Base-by-base conservation (phyloP, 2,888 invertebrate species). In the Thysanoteuthis rhombus region DNA sequence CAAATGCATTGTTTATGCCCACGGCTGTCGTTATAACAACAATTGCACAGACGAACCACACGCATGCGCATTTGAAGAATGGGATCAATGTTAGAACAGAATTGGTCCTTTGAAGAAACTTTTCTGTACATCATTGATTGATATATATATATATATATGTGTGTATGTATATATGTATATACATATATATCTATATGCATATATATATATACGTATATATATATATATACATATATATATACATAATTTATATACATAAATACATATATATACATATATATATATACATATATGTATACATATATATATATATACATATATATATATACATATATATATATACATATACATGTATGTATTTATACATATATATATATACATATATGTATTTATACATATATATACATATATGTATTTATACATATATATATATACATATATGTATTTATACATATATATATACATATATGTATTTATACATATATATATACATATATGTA, bases 1-100 rank as follows among this genome's bases (percentile, higher is more conserved):
- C n/a, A n/a, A 75, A 75, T 75, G n/a, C n/a, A 75, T 75, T 75
- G 75, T 75, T 75, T 75, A 75, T 75, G 75, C 75, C 75, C 75
- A 75, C 0, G 75, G 75, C 75, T 75, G 75, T n/a, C n/a, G 75
- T n/a, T n/a, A 75, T 75, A 75, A 75, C 75, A 75, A 75, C 75
- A n/a, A 75, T n/a, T 36, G n/a, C n/a, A n/a, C 75, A n/a, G 75
- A n/a, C n/a, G 10, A 75, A 19, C n/a, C 75, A 36, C 75, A 75
- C 75, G 75, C 75, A 75, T 75, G 75, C 75, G 75, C 19, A 75
- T 75, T 75, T 16, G 36, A 75, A n/a, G n/a, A 36, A n/a, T n/a
- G n/a, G n/a, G n/a, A 75, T 75, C 75, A 36, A 75, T 75, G n/a
- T 75, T 12, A 75, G 36, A n/a, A 75, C 75, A 36, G 36, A 75